Evolutionary conservation across 1,140 invertebrate genomes (phyloP), one percentile per base, ranked within the genome.

Genomic region (Drosophila takahashii): DNA sequence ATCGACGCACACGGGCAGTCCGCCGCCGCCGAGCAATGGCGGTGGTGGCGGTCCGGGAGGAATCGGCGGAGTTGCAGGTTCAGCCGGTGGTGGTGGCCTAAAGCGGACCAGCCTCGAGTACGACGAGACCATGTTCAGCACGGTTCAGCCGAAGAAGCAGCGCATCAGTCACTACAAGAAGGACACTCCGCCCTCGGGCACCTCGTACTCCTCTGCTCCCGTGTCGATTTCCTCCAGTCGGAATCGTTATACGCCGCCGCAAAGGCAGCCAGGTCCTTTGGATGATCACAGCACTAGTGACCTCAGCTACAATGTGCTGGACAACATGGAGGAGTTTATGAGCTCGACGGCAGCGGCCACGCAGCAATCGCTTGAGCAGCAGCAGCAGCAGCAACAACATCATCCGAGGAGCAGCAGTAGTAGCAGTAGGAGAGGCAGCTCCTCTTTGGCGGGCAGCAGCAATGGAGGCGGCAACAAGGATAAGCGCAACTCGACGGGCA

Each of bases 161-260:
- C 94, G 97, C 75, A 96, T 97, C 87, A 97, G 96, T 34, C 96
- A 97, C 92, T 96, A 95, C 85, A 94, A 93, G 41, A 95, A 94
- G 71, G 91, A 92, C 22, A 51, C 79, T 36, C 67, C 66, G 27
- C 67, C 66, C 27, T 73, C 73, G 37, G 50, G 42, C 11, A 45
- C 72, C 39, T 73, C 72, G 16, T 77, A 56, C 37, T 42, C 60
- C 13, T 34, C 72, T 0, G 39, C 42, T 10, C 8, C 56, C 11
- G 47, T 15, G 8, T 44, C 36, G 11, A 59, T 62, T 45, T 50
- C 62, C 10, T 47, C 83, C 6, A 83, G 66, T 61, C 74, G 81
- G 7, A 87, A 59, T 64, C 78, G 81, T 0, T 89, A 89, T 48
- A 87, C 83, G 26, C 83, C 83, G n/a, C 80, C 85, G 7, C 86